These are phyloP conservation scores for Esox lucius DNA, from an alignment of 2,797 vertebrate genomes.

Conservation along the genomic window DNA sequence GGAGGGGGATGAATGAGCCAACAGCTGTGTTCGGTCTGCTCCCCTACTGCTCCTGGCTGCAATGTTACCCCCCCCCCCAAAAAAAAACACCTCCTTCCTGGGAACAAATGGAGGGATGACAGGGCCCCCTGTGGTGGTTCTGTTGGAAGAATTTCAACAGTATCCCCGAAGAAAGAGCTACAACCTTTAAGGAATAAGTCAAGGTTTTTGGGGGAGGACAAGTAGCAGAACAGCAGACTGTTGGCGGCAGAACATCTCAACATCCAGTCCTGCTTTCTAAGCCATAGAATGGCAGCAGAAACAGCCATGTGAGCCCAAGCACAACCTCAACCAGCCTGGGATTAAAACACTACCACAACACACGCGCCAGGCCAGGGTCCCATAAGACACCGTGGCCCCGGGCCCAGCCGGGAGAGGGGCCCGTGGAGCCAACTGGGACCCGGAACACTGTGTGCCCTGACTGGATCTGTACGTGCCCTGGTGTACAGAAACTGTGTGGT, in stretches of 20 bases:
- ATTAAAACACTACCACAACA: neutral
- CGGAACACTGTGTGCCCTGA: neutral
- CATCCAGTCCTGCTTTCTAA: neutral
- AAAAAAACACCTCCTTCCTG: slow-evolving; percentile 24
- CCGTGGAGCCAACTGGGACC: slow-evolving; percentile 5
- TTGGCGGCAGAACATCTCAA: slow-evolving; percentile 16
- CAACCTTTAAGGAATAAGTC: slow-evolving; percentile 1
- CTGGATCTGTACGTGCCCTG: neutral
- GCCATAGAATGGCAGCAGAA: slow-evolving; percentile 23
- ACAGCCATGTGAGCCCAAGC: neutral
- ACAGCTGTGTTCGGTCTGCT: slow-evolving; percentile 64
- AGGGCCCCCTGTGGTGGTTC: slow-evolving; percentile 39
- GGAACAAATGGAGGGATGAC: slow-evolving; percentile 25
- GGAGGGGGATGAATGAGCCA: slow-evolving; percentile 58
- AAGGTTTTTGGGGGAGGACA: slow-evolving; percentile 10
- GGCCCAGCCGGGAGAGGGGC: neutral
- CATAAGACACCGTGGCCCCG: neutral
- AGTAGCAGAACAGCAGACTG: slow-evolving; percentile 44
- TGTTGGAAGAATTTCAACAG: slow-evolving; percentile 44
- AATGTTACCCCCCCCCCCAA: slow-evolving; percentile 3
- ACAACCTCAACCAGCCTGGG: neutral
- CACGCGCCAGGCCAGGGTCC: neutral
- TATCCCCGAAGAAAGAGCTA: slow-evolving; percentile 29
- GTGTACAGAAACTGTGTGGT: neutral
- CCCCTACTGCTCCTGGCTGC: slow-evolving; percentile 23